Conservation (phyloP, 2,888 invertebrate genomes). For the Apodemia mormo region DNA sequence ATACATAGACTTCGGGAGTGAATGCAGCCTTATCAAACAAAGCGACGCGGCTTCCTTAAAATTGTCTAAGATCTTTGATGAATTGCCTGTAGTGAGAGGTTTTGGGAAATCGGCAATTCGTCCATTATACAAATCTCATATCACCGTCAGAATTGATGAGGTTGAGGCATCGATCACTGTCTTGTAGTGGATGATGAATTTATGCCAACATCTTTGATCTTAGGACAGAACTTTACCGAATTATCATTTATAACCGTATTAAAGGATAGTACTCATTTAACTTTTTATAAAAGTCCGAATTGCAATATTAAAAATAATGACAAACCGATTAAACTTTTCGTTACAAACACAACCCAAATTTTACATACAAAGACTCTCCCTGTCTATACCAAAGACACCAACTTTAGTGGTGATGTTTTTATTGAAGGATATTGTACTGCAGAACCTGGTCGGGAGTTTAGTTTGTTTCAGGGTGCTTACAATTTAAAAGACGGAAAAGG, state of each 20-base stretch:
- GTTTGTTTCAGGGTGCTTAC: conserved; percentile 31
- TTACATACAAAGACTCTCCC: not conserved
- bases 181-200: conserved; percentile 22
- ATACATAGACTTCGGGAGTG: conserved; percentile 26
- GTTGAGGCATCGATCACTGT: not conserved
- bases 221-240: conserved; percentile 15
- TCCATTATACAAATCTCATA: conserved; percentile 28
- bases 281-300: conserved; percentile 33
- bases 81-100: conserved; percentile 32
- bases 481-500: conserved; percentile 27
- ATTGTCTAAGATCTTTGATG: not conserved
- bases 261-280: conserved; percentile 20
- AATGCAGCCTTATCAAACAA: conserved; percentile 20
- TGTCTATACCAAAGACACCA: conserved; percentile 16
- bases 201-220: conserved; percentile 2
- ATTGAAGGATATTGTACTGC: conserved; percentile 28
- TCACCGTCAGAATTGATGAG: conserved; percentile 25
- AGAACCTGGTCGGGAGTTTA: conserved; percentile 31
- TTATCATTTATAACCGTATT: conserved; percentile 7
- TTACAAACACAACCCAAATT: not conserved
- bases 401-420: conserved; percentile 33
- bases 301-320: conserved; percentile 18
- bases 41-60: not conserved
- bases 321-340: conserved; percentile 1
- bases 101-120: conserved; percentile 32